A percentile compares a stretch with the other conserved stretches of the same genome.
Evolutionary conservation across 2,113 vertebrate species (phyloP).

Genomic region (Tricholaema leucomelas): DNA sequence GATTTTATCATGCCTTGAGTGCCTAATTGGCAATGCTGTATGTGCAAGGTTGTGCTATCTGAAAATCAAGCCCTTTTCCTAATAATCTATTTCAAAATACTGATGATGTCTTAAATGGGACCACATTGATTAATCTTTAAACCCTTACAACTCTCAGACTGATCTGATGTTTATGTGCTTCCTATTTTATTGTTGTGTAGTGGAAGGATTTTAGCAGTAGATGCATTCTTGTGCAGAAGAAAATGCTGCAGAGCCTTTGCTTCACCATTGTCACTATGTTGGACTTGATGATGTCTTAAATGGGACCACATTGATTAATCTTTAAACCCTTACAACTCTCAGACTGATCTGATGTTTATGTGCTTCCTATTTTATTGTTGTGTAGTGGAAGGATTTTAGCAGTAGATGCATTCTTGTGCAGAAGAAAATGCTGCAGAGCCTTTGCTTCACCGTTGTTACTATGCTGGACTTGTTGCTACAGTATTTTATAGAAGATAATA

Average conservation of each 20-base stretch:
- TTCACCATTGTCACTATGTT: neutral
- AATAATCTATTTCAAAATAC: neutral
- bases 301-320: neutral
- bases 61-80: neutral
- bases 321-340: neutral
- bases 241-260: neutral
- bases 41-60: neutral
- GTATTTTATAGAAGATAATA: conserved; percentile 18
- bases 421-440: neutral
- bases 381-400: neutral
- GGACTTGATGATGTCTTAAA: neutral
- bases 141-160: neutral
- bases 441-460: neutral
- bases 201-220: neutral
- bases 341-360: neutral
- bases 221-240: neutral
- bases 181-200: neutral
- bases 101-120: neutral
- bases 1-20: neutral
- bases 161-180: neutral
- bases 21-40: neutral
- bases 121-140: neutral
- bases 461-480: conserved; percentile 13
- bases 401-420: neutral
- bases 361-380: neutral